Base-by-base conservation (phyloP, 2,113 vertebrate genomes). In the Cromileptes altivelis region DNA sequence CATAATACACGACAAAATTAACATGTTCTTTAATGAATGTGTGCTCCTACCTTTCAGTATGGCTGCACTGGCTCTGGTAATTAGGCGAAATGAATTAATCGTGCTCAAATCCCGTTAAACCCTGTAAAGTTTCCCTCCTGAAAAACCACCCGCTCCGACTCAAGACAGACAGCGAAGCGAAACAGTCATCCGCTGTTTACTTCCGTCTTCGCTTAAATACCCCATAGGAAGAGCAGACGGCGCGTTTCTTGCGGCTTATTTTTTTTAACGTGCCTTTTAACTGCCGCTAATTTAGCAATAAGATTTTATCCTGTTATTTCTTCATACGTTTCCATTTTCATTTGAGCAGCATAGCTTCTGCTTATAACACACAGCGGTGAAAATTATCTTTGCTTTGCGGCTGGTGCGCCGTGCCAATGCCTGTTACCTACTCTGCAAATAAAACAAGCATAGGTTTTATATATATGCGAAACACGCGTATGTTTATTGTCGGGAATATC, bases 101-200 rank as follows among this genome's bases (percentile, higher is more conserved):
- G 93, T 84, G 88, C 87, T 92, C 91, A 88, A 93, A 95, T 96
- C 94, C 92, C 81, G 94, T 94, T 92, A 95, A 95, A 95, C 84
- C 92, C 88, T 80, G 88, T 85, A 94, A 95, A 96, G 95, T 96
- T 96, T 96, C 95, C 96, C 95, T 96, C 95, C 95, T 93, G 95
- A 95, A 96, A 91, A 95, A 95, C 86, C 94, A 94, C 85, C 92
- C 93, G 95, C 93, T 95, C 91, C 94, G 88, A 94, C 87, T 94
- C 93, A 84, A 95, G 90, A 79, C 61, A 86, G 75, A 86, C 61
- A 74, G 57, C 52, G 65, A 61, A 71, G 61, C 65, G 27, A 90
- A 62, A 89, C 19, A 53, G n/a, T 90, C 40, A 86, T 25, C 85
- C 17, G 40, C 21, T 55, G 2, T 12, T 14, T 45, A 92, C 90